Evolutionary conservation across 2,113 vertebrate species (phyloP), one percentile per base, ranked within the genome.

Genomic region (Colinus virginianus): DNA sequence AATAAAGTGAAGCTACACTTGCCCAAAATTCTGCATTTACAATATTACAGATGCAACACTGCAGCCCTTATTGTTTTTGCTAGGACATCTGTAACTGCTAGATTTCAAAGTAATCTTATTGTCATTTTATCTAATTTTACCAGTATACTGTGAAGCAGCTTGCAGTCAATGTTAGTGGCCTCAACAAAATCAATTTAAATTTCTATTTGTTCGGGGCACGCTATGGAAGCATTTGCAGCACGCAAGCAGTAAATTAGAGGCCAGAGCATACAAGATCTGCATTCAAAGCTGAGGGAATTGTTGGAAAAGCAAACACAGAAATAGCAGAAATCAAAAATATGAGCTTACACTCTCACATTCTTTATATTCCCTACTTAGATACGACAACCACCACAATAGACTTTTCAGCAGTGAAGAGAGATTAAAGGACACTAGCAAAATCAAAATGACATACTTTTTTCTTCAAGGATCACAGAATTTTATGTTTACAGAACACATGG

Each of bases 361-460:
- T 48, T 45, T 59, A 17, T 56, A 51, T 30, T 83, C 40, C 34
- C 58, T 85, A 38, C 45, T 43, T 8, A 10, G 30, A 11, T 16
- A 49, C 0, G 0, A 66, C 68, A 61, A 70, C 3, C 26, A 23
- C 1, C 26, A 23, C 1, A 7, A 71, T 8, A 42, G n/a, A 30
- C 20, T 59, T 90, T 38, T 53, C 63, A 56, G 12, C 34, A 42
- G 58, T 64, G 5, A 9, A 42, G 20, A 86, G 11, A 83, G 28
- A 62, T 59, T 72, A 32, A 76, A 75, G 4, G 8, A 58, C 40
- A 77, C 8, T 21, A 86, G 17, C 17, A 70, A 84, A 86, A 88
- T n/a, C 69, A 72, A 55, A 86, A 23, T 15, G 2, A 77, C 25
- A 55, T 42, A 3, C 2, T 22, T 63, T 48, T 58, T 71, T 32